A percentile compares a stretch with the other conserved stretches of the same genome.
Evolutionary conservation across 2,888 invertebrate genomes (phyloP).

Genomic region (Nesidiocoris tenuis): DNA sequence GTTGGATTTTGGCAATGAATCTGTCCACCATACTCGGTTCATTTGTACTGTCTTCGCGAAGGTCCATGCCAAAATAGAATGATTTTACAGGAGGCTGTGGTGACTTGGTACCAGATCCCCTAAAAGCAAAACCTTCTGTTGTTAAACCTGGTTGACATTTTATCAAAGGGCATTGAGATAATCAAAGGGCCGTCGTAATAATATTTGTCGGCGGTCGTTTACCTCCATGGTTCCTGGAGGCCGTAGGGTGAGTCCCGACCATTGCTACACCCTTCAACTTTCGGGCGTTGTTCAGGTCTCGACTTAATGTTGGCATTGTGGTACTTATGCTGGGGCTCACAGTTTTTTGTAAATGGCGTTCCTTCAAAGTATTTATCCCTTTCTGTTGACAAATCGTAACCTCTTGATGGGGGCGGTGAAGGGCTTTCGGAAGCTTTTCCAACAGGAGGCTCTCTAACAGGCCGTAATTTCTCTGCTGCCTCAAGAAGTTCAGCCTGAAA

Average conservation of each 20-base stretch:
- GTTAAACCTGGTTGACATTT: background rate
- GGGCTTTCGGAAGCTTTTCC: constrained; percentile 50
- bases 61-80: constrained; percentile 80
- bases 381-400: constrained; percentile 9
- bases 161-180: background rate
- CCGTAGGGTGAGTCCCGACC: constrained; percentile 22
- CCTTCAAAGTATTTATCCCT: constrained; percentile 25
- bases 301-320: constrained; percentile 28
- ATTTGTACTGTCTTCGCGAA: constrained; percentile 51
- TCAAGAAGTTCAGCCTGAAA: constrained; percentile 57
- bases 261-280: constrained; percentile 23
- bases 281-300: constrained; percentile 26
- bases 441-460: constrained; percentile 58
- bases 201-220: constrained; percentile 38
- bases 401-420: constrained; percentile 51
- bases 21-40: constrained; percentile 53
- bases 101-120: constrained; percentile 23
- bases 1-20: constrained; percentile 53
- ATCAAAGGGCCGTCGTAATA: constrained; percentile 10
- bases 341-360: background rate
- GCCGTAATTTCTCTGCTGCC: constrained; percentile 56
- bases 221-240: constrained; percentile 51
- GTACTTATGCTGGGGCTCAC: constrained; percentile 21
- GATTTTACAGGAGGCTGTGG: constrained; percentile 57
- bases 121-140: no score